Evolutionary conservation across 1,140 invertebrate species (phyloP), one percentile per base, ranked within the genome.

Genomic region (Antheraea pernyi): DNA sequence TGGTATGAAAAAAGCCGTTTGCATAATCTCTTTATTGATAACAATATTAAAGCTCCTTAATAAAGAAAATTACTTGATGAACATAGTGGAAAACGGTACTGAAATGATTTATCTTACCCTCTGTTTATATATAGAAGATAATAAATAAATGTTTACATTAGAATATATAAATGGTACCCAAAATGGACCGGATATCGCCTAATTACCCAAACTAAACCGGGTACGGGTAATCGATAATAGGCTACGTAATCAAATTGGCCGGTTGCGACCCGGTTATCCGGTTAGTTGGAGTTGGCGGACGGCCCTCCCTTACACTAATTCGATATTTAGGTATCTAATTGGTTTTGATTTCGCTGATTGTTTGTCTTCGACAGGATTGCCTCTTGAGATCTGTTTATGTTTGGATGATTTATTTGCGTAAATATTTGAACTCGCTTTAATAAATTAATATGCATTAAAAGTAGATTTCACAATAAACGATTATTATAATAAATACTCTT

Each of bases 251-350:
- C 46, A 53, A 53, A 53, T 53, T 53, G 46, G 9, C 10, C 46
- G 46, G 46, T 53, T 1, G 46, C 46, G 46, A 53, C 46, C 46
- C 46, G 46, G 46, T 53, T 53, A 53, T 53, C 16, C 46, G 46
- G 16, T 53, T 16, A 53, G 16, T 6, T 53, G 46, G 46, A 53
- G 46, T 13, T 16, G 5, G 59, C 59, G 59, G 7, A 16, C 19
- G 59, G 19, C 59, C 30, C 59, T 63, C 59, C 18, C 48, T 68
- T 59, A 39, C 68, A 58, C 61, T 67, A 68, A 73, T 59, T 68
- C 60, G 61, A 73, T 65, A 68, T 62, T 63, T 70, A 53, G 11
- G 46, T n/a, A 53, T 60, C 39, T 59, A 69, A 71, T 71, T 67
- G 61, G 66, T 19, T 65, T 65, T 22, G n/a, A 65, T 65, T 65